Conservation (phyloP, 2,113 vertebrate genomes). For the Pyxicephalus adspersus region DNA sequence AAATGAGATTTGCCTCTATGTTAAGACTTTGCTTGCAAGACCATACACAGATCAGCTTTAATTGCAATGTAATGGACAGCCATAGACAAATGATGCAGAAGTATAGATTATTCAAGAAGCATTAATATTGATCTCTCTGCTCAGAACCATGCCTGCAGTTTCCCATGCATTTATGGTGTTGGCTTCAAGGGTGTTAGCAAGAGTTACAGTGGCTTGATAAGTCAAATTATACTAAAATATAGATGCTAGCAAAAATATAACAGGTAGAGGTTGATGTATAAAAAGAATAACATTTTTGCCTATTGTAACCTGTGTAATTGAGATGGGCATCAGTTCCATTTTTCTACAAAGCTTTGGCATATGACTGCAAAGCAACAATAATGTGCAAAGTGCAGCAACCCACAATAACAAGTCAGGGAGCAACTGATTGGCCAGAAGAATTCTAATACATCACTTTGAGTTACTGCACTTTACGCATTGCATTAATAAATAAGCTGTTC, state of each 20-base stretch:
- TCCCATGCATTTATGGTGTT: slow-evolving; percentile 24
- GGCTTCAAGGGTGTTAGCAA: slow-evolving; percentile 38
- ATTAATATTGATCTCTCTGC: background rate
- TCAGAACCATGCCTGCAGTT: background rate
- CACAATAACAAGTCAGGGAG: too few species aligned
- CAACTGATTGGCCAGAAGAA: too few species aligned
- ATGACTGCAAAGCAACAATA: too few species aligned
- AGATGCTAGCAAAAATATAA: background rate
- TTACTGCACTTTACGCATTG: too few species aligned
- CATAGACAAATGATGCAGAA: background rate
- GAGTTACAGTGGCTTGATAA: slow-evolving; percentile 30
- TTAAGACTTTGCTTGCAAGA: slow-evolving; percentile 1
- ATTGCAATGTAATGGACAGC: background rate
- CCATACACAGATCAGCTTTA: slow-evolving; percentile 16
- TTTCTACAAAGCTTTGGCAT: too few species aligned
- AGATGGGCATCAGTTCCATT: too few species aligned
- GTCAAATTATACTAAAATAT: slow-evolving; percentile 20
- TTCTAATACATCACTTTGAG: too few species aligned
- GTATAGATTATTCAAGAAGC: background rate
- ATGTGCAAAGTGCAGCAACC: too few species aligned
- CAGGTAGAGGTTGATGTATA: background rate
- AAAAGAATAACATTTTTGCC: slow-evolving; percentile 12
- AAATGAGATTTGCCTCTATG: slow-evolving; percentile 20
- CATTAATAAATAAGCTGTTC: too few species aligned
- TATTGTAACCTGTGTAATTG: too few species aligned